Base-by-base conservation (phyloP, 1,140 invertebrate species). In the Carposina sasakii region DNA sequence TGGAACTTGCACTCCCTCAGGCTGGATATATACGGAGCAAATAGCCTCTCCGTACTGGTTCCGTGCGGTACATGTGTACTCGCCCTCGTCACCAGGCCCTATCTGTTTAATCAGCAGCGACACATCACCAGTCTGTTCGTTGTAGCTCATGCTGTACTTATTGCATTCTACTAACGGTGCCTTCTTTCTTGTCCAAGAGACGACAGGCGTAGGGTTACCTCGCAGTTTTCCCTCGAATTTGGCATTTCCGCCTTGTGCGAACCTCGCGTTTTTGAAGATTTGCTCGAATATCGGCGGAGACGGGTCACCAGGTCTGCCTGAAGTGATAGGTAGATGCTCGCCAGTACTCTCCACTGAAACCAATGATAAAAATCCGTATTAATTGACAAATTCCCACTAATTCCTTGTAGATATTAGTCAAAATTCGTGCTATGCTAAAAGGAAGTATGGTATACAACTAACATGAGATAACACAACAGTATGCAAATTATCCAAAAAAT, bases 11-110 rank as follows among this genome's bases (percentile, higher is more conserved):
- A 91, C 90, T 67, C 94, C 94, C 85, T 97, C 95, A n/a, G 95
- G 94, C 73, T 96, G 94, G 65, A 98, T 97, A 69, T 92, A 95
- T n/a, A 97, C 95, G 30, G 95, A 96, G 76, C 96, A 96, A 60
- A 96, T 95, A 16, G 95, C 95, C 87, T 97, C 95, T 46, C 96
- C 96, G 64, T 94, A 96, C 68, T 94, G 92, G 78, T 98, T 98
- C 49, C 92, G 89, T 8, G 96, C 96, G 45, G 92, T 95, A 78
- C 96, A 98, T 1, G 94, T 97, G 78, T 98, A 98, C 83, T 98
- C 96, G 51, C 96, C 96, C 76, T 97, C 95, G 81, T 98, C 96
- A 24, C 96, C 96, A 19, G 95, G 94, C 44, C 94, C 94, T 50
- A 98, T 96, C 66, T 93, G 90, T 75, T 93, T 94, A 63, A 99